Percentiles rank a stretch among this genome's conserved stretches.
phyloP scores from a whole-genome alignment of 2,888 invertebrate genomes.

The Drosophila planitibia region DNA sequence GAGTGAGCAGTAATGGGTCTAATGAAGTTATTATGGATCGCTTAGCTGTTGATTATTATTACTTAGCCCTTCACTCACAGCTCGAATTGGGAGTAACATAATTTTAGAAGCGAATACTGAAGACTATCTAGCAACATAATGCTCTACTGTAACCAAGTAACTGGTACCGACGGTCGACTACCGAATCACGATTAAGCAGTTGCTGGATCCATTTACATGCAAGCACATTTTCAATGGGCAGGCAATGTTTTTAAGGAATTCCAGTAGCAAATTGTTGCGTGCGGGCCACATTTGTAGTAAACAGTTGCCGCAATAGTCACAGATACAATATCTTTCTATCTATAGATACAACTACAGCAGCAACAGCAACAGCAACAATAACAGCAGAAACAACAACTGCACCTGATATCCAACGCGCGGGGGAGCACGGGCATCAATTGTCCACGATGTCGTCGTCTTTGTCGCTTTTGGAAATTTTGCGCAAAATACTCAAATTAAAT shows the following conservation, averaged over 20 bases:
- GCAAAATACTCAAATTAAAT: slow-evolving; percentile 85
- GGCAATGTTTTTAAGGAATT: slow-evolving; percentile 58
- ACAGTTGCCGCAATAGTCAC: slow-evolving; percentile 42
- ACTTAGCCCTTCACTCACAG: slow-evolving; percentile 13
- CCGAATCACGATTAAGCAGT: slow-evolving; percentile 80
- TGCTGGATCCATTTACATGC: slow-evolving; percentile 68
- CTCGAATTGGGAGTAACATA: slow-evolving; percentile 6
- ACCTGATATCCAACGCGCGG: slow-evolving; percentile 73
- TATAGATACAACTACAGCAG: slow-evolving; percentile 25
- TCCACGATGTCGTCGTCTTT: slow-evolving; percentile 70
- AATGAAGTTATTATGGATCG: slow-evolving; percentile 65
- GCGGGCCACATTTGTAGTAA: slow-evolving; percentile 73
- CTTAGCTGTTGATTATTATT: slow-evolving; percentile 27
- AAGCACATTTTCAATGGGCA: slow-evolving; percentile 56
- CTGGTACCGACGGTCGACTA: slow-evolving; percentile 36
- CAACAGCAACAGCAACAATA: slow-evolving; percentile 14
- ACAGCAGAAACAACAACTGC: slow-evolving; percentile 41
- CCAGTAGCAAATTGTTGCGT: slow-evolving; percentile 82
- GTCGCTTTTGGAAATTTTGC: slow-evolving; percentile 71
- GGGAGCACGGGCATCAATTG: slow-evolving; percentile 77
- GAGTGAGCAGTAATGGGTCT: slow-evolving; percentile 34
- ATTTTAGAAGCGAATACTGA: slow-evolving; percentile 9
- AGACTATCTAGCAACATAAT: neutral
- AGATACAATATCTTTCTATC: slow-evolving; percentile 63
- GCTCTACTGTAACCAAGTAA: neutral